phyloP scores from a whole-genome alignment of 1,140 invertebrate species.

The Drosophila rufa region DNA sequence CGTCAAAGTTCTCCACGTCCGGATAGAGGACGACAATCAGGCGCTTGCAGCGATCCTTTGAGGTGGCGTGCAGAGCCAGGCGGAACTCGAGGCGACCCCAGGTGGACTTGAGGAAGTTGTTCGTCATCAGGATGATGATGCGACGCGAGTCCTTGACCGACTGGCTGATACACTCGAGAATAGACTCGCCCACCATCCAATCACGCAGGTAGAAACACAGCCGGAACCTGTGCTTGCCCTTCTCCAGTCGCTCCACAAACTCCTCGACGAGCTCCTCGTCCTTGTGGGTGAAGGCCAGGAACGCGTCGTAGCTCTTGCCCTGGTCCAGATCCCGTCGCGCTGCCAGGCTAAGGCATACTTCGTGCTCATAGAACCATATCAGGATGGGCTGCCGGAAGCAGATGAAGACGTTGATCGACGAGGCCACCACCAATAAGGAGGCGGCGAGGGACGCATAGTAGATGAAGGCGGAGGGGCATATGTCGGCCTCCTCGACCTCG shows the following conservation, averaged over 20 bases:
- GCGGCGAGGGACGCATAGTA: constrained; percentile 6
- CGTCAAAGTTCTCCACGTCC: constrained; percentile 34
- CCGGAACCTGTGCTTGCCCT: background rate
- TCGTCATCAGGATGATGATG: constrained; percentile 38
- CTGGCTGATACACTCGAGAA: constrained; percentile 28
- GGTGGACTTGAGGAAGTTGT: constrained; percentile 30
- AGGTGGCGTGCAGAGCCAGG: constrained; percentile 30
- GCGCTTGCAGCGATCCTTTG: constrained; percentile 36
- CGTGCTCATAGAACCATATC: constrained; percentile 39
- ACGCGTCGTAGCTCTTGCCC: constrained; percentile 24
- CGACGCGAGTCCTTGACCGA: constrained; percentile 30
- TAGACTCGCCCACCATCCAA: constrained; percentile 23
- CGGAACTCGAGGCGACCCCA: constrained; percentile 36
- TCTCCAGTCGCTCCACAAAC: constrained; percentile 24
- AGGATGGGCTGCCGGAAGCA: constrained; percentile 23
- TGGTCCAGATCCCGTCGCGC: constrained; percentile 12
- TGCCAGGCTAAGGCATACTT: constrained; percentile 23
- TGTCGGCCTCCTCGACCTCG: constrained; percentile 15
- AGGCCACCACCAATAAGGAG: background rate
- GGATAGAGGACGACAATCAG: constrained; percentile 41
- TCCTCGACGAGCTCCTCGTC: constrained; percentile 21
- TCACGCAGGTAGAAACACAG: constrained; percentile 31
- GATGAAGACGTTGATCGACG: constrained; percentile 12
- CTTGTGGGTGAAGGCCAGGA: constrained; percentile 26
- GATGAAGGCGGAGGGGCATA: constrained; percentile 20